phyloP scores from a whole-genome alignment of 2,888 invertebrate species.

The Caradrina kadenii region DNA sequence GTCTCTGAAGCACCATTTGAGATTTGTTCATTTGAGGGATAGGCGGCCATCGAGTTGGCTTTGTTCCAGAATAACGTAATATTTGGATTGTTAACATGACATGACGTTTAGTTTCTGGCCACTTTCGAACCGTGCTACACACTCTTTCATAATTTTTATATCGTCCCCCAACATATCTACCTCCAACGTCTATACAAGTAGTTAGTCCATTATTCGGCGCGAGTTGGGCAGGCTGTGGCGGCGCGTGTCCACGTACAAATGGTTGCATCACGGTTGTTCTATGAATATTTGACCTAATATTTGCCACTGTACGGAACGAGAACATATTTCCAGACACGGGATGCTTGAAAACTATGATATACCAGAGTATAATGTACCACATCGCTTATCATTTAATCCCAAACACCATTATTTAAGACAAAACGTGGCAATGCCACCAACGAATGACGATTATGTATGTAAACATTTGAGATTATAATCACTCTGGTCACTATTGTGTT shows the following conservation, averaged over 20 bases:
- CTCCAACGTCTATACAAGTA: slow-evolving; percentile 29
- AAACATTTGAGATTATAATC: slow-evolving; percentile 37
- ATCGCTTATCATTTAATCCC: slow-evolving; percentile 39
- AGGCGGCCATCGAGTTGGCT: neutral
- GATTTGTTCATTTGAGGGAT: neutral
- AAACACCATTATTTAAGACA: slow-evolving; percentile 33
- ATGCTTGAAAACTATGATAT: slow-evolving; percentile 33
- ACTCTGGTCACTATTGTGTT: slow-evolving; percentile 37
- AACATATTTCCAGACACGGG: slow-evolving; percentile 31
- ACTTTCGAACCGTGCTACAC: slow-evolving; percentile 28
- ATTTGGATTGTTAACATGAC: neutral
- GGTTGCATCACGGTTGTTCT: slow-evolving; percentile 19
- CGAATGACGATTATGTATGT: slow-evolving; percentile 7
- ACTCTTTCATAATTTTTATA: slow-evolving; percentile 8
- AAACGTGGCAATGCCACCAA: slow-evolving; percentile 15
- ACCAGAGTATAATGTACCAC: slow-evolving; percentile 44
- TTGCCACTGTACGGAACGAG: slow-evolving; percentile 4
- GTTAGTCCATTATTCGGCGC: slow-evolving; percentile 8
- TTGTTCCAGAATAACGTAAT: slow-evolving; percentile 1
- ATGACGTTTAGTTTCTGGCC: neutral
- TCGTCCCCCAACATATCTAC: slow-evolving; percentile 10
- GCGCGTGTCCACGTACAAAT: neutral
- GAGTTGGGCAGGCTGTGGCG: neutral
- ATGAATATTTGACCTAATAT: slow-evolving; percentile 35
- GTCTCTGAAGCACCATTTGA: slow-evolving; percentile 19